phyloP scores from a whole-genome alignment of 2,797 vertebrate genomes.

The Orestias chungarensis region DNA sequence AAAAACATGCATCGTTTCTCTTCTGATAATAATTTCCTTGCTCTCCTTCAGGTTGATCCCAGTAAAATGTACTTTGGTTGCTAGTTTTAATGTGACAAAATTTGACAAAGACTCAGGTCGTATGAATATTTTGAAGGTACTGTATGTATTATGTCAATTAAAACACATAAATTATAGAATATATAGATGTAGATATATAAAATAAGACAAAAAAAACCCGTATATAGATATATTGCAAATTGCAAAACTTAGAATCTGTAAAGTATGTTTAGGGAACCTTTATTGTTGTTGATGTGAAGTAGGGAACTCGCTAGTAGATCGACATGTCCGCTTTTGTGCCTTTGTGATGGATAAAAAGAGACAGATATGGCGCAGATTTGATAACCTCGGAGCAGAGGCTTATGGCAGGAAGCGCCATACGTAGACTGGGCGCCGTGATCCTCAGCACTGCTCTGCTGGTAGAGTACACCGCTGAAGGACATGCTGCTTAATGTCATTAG shows the following conservation, averaged over 20 bases:
- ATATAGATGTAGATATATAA: too few relatives aligned
- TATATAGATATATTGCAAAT: too few relatives aligned
- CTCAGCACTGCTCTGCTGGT: conserved; percentile 33
- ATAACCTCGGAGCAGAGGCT: conserved; percentile 14
- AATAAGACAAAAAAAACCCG: too few relatives aligned
- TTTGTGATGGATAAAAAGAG: conserved; percentile 8
- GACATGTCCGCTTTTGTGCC: background rate
- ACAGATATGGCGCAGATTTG: conserved; percentile 2
- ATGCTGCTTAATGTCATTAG: conserved; percentile 76
- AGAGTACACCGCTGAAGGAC: conserved; percentile 71
- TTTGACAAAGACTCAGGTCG: background rate
- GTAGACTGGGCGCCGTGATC: conserved; percentile 20
- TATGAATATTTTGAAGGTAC: background rate
- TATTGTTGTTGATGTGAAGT: conserved; percentile 5
- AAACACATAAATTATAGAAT: background rate
- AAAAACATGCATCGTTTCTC: background rate
- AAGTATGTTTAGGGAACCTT: background rate
- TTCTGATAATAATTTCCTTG: background rate
- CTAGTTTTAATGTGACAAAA: background rate
- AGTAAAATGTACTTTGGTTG: background rate
- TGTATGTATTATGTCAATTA: background rate
- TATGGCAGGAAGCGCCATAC: conserved; percentile 27
- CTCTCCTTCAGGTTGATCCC: background rate
- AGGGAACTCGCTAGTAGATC: background rate
- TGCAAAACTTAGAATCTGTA: background rate